These are phyloP conservation scores for Lemur catta DNA, from an alignment of 2,797 vertebrate species.

Conservation along the genomic window DNA sequence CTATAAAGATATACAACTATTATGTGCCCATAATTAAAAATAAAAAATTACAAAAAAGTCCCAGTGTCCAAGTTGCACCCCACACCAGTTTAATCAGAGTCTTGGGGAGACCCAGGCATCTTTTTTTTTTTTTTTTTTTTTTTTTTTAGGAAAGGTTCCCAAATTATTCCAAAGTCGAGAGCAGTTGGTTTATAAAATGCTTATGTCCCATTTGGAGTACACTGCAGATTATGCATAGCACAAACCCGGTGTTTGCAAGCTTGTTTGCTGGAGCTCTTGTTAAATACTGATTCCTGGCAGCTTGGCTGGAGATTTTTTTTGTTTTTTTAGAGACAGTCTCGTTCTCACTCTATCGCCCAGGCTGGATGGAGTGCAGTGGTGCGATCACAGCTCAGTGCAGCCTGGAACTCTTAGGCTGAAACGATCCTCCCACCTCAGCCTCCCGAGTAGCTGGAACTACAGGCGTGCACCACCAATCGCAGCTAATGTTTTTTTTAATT, in stretches of 20 bases:
- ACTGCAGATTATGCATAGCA: accelerated
- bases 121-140: neutral
- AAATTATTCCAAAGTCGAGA: neutral
- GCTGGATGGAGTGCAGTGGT: neutral
- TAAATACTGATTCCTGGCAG: neutral
- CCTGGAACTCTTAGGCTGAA: neutral
- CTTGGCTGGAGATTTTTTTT: neutral
- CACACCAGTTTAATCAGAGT: neutral
- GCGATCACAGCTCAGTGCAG: neutral
- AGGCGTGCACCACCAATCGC: too few relatives aligned
- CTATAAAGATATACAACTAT: neutral
- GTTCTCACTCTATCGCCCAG: neutral
- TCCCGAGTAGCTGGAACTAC: neutral
- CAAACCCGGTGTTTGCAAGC: accelerated
- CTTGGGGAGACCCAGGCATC: neutral
- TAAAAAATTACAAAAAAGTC: neutral
- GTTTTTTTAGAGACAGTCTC: neutral
- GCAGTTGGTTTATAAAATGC: too few relatives aligned
- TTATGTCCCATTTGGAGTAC: neutral
- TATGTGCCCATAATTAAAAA: neutral
- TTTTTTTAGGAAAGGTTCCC: neutral
- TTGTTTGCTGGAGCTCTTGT: neutral
- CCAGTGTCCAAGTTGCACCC: neutral
- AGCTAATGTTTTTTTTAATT: neutral
- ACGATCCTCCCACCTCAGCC: neutral